phyloP scores from a whole-genome alignment of 2,797 vertebrate genomes.

The Spinibarbus caldwelli region DNA sequence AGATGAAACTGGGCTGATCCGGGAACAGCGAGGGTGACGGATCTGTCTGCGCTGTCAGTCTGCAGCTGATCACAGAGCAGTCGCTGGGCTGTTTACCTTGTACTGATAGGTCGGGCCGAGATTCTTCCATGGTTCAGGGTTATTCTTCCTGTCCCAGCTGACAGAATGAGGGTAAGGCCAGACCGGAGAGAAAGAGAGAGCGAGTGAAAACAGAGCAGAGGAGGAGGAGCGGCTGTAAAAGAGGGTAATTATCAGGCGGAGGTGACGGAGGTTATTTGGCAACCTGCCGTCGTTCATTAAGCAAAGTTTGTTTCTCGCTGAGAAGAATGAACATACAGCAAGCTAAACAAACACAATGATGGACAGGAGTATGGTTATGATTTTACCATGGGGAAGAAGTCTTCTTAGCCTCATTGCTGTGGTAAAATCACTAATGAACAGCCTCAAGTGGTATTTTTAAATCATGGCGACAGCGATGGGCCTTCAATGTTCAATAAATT shows the following conservation, averaged over 20 bases:
- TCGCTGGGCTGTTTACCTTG: slow-evolving; percentile 77
- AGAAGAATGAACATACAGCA: slow-evolving; percentile 22
- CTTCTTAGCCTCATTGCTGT: background rate
- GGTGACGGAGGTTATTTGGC: slow-evolving; percentile 49
- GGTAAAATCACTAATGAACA: background rate
- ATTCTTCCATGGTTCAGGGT: slow-evolving; percentile 90
- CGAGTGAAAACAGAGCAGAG: slow-evolving; percentile 17
- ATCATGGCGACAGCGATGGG: background rate
- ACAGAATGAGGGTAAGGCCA: slow-evolving; percentile 57
- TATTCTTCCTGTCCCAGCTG: slow-evolving; percentile 89
- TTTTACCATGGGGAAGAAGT: background rate
- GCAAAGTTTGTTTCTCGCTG: slow-evolving; percentile 69
- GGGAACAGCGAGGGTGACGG: slow-evolving; percentile 34
- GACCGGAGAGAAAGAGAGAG: slow-evolving; percentile 23
- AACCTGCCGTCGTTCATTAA: slow-evolving; percentile 67
- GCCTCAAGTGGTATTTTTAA: background rate
- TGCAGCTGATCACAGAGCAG: slow-evolving; percentile 44
- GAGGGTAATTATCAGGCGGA: slow-evolving; percentile 51
- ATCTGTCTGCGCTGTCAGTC: slow-evolving; percentile 42
- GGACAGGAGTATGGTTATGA: background rate
- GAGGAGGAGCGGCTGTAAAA: slow-evolving; percentile 17
- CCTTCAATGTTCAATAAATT: background rate
- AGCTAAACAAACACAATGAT: background rate
- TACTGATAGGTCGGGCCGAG: slow-evolving; percentile 86
- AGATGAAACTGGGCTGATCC: slow-evolving; percentile 43